Base-by-base conservation (phyloP, 2,888 invertebrate genomes). In the Itoplectis maculator region DNA sequence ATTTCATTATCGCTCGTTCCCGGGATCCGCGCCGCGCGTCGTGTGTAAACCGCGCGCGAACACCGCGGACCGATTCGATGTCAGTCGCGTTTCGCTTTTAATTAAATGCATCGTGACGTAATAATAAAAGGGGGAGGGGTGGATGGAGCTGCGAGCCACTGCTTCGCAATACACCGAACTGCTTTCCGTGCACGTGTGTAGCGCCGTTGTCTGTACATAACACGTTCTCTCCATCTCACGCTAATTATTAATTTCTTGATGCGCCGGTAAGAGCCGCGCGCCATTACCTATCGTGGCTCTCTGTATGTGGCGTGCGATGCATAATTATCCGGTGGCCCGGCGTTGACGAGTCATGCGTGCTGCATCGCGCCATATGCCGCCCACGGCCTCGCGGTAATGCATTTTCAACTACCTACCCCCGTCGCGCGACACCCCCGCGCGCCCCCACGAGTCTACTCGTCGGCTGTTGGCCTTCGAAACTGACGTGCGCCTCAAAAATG, bases 211-310 rank as follows among this genome's bases (percentile, higher is more conserved):
- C 61, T 23, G 72, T 72, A 40, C 72, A 20, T 65, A 76, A 80
- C 80, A 54, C 56, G 80, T 49, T 83, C 84, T 84, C 84, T 84
- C 86, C 86, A 85, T 88, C 89, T 90, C 87, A 87, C 86, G 88
- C 90, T 92, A 91, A 92, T 92, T 92, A 92, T 92, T 92, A 92
- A 92, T 92, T 92, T 92, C 92, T 91, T 92, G 92, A 92, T 92
- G 92, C 88, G 90, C 86, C 86, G 83, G 86, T 90, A 91, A 91
- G 90, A 92, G 90, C 73, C 51, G 49, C 40, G 65, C 86, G 89
- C 89, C 89, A 91, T 92, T 92, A 91, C 75, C 47, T 80, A 63
- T 79, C 73, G 76, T 76, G 79, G n/a, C 40, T 68, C 76, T 68
- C 68, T 88, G 87, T 87, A 88, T 87, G 87, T 92, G 89, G 91